These are phyloP conservation scores for Blennius ocellaris DNA, from an alignment of 2,113 vertebrate species.

Conservation along the genomic window DNA sequence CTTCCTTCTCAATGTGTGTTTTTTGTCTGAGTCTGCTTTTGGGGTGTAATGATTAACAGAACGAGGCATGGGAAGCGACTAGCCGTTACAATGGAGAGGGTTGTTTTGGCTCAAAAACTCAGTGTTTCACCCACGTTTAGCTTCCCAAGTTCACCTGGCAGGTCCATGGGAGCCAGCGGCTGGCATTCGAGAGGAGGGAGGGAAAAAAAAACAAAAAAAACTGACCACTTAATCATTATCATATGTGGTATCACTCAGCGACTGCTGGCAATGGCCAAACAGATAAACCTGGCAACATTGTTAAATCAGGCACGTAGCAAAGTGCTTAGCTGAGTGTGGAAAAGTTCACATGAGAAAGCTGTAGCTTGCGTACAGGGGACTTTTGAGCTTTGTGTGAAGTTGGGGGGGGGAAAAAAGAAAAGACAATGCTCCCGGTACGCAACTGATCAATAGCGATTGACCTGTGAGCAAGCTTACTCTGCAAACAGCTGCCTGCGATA, in stretches of 20 bases:
- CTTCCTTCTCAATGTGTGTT: conserved; percentile 59
- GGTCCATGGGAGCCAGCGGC: conserved; percentile 61
- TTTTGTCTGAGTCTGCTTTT: conserved; percentile 51
- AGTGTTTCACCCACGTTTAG: conserved; percentile 62
- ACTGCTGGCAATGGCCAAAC: conserved; percentile 74
- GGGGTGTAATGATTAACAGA: conserved; percentile 84
- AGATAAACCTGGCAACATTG: conserved; percentile 75
- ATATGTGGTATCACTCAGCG: conserved; percentile 71
- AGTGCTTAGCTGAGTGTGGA: conserved; percentile 55
- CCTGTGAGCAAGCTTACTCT: conserved; percentile 39
- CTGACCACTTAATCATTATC: conserved; percentile 80
- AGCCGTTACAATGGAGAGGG: conserved; percentile 79
- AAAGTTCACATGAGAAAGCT: conserved; percentile 75
- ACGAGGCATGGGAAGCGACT: conserved; percentile 79
- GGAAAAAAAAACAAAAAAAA: conserved; percentile 52
- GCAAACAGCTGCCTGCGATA: conserved; percentile 53
- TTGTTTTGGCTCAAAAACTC: conserved; percentile 75
- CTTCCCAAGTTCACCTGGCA: conserved; percentile 78
- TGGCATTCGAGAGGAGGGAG: conserved; percentile 70
- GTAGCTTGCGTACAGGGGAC: conserved; percentile 36
- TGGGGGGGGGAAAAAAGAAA: conserved; percentile 19
- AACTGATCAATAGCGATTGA: conserved; percentile 59
- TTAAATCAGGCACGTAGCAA: conserved; percentile 56
- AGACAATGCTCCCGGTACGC: conserved; percentile 15
- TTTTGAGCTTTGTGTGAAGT: conserved; percentile 56